Percentiles rank a stretch among this genome's conserved stretches.
Conservation (phyloP, 1,140 invertebrate genomes). For the Radopholus similis region DNA sequence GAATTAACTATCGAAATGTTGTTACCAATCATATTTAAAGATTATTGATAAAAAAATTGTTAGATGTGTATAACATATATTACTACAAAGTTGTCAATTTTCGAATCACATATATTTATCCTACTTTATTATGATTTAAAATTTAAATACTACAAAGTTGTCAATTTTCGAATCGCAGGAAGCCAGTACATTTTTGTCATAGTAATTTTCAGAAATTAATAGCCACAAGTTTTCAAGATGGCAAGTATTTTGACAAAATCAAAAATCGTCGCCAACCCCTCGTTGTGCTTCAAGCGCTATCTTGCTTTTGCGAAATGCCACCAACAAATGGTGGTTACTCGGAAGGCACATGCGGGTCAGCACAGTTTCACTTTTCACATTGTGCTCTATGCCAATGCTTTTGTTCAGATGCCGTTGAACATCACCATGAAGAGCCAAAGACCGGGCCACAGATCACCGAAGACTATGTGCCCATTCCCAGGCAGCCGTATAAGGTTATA, state of each 20-base stretch:
- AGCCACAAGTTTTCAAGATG: not conserved
- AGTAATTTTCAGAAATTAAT: too few species aligned
- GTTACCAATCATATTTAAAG: too few species aligned
- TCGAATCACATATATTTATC: too few species aligned
- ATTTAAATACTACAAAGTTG: too few species aligned
- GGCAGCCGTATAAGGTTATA: conserved; percentile 8
- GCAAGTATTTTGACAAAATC: not conserved
- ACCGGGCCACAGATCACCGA: conserved; percentile 1
- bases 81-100: too few species aligned
- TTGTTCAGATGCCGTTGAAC: not conserved
- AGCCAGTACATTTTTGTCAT: too few species aligned
- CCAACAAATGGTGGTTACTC: not conserved
- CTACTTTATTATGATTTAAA: too few species aligned
- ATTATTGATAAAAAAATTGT: too few species aligned
- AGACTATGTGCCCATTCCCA: conserved; percentile 6
- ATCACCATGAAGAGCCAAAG: not conserved
- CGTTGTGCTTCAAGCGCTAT: not conserved
- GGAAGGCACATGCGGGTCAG: not conserved
- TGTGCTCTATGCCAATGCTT: not conserved
- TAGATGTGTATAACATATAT: too few species aligned
- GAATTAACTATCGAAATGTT: too few species aligned
- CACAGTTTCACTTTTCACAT: not conserved
- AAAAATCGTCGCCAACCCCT: not conserved
- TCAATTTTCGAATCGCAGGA: too few species aligned
- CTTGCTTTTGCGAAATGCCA: not conserved